These are phyloP conservation scores for Pinna nobilis DNA, from an alignment of 1,140 invertebrate genomes.

Conservation along the genomic window DNA sequence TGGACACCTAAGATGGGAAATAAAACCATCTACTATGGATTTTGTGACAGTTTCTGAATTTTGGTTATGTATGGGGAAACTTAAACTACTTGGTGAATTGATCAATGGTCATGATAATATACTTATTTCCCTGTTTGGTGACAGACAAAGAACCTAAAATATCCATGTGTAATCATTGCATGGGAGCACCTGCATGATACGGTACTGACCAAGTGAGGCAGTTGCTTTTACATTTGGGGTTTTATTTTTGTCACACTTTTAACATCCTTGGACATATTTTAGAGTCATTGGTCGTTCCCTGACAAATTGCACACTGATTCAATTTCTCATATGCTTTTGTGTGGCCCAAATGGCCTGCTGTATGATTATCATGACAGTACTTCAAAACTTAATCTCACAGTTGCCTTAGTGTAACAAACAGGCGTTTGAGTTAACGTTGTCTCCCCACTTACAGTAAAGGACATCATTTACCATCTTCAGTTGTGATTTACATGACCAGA, in stretches of 20 bases:
- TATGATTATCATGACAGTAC: neutral
- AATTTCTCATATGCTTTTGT: constrained; percentile 11
- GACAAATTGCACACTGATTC: neutral
- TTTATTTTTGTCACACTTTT: constrained; percentile 17
- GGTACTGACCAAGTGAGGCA: constrained; percentile 4
- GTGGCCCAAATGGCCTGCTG: constrained; percentile 6
- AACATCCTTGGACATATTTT: neutral
- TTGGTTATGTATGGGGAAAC: neutral
- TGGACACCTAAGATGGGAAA: neutral
- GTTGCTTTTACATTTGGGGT: constrained; percentile 5
- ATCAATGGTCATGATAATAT: constrained; percentile 28
- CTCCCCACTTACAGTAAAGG: constrained; percentile 19
- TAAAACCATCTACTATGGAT: neutral
- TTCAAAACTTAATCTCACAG: neutral
- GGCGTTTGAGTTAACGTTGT: neutral
- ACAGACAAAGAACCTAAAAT: constrained; percentile 16
- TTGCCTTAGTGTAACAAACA: neutral
- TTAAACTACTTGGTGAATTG: constrained; percentile 11
- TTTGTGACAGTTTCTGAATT: neutral
- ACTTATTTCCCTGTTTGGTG: constrained; percentile 24
- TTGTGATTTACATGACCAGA: constrained; percentile 2
- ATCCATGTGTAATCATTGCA: constrained; percentile 15
- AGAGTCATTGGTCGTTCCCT: neutral
- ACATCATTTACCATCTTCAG: constrained; percentile 3
- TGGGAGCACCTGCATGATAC: constrained; percentile 12